Percentiles rank a stretch among this genome's conserved stretches.
These are phyloP conservation scores for Anguilla rostrata DNA, from an alignment of 2,113 vertebrate species.

Conservation along the genomic window DNA sequence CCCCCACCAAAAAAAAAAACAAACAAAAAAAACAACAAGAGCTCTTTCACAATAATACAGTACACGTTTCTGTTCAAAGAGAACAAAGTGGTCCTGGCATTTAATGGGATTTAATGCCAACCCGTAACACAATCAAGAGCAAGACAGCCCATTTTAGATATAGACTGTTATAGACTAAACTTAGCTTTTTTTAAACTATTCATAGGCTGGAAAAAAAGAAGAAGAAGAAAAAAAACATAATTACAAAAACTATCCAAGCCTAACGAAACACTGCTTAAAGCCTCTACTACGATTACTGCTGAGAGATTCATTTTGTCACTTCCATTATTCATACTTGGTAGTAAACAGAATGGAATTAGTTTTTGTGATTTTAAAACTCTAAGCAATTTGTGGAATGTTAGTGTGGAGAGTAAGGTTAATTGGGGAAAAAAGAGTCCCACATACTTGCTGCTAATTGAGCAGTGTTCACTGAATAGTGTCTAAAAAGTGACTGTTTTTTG, in stretches of 20 bases:
- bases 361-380: constrained; percentile 56
- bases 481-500: background rate
- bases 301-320: constrained; percentile 68
- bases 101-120: constrained; percentile 18
- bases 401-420: constrained; percentile 28
- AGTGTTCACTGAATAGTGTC: background rate
- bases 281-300: constrained; percentile 61
- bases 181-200: constrained; percentile 46
- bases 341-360: constrained; percentile 64
- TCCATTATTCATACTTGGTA: constrained; percentile 69
- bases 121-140: constrained; percentile 23
- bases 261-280: constrained; percentile 70
- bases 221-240: constrained; percentile 55
- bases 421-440: background rate
- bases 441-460: background rate
- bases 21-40: background rate
- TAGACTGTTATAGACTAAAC: constrained; percentile 19
- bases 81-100: background rate
- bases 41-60: background rate
- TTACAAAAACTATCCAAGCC: constrained; percentile 75
- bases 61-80: background rate
- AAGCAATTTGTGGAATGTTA: constrained; percentile 43
- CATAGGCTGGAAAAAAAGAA: constrained; percentile 42
- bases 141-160: constrained; percentile 52
- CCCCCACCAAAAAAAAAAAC: background rate